A percentile compares a stretch with the other conserved stretches of the same genome.
These are phyloP conservation scores for Oryzias dopingdopingensis DNA, from an alignment of 2,797 vertebrate genomes.

Conservation along the genomic window DNA sequence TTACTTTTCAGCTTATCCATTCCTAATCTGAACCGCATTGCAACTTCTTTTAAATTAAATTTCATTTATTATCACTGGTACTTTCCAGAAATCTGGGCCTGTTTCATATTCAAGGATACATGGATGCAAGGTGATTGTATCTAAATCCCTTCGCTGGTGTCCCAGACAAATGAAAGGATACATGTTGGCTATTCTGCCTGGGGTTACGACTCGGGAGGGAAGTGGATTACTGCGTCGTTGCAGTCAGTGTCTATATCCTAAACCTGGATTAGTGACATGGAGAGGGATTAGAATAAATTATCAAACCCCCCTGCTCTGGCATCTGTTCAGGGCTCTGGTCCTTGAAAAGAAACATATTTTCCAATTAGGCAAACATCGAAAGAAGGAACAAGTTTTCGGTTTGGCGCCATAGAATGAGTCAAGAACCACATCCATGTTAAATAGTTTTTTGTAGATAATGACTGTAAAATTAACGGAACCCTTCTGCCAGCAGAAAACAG, in stretches of 20 bases:
- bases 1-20: slow-evolving; percentile 58
- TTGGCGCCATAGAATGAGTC: neutral
- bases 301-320: slow-evolving; percentile 40
- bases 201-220: slow-evolving; percentile 44
- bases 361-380: slow-evolving; percentile 39
- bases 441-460: too few species aligned
- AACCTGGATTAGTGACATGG: slow-evolving; percentile 57
- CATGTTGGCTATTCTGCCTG: slow-evolving; percentile 16
- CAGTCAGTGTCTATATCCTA: slow-evolving; percentile 56
- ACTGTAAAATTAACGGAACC: too few species aligned
- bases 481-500: too few species aligned
- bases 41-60: slow-evolving; percentile 52
- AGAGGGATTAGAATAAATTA: slow-evolving; percentile 68
- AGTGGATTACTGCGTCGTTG: slow-evolving; percentile 60
- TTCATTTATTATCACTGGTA: slow-evolving; percentile 65
- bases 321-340: slow-evolving; percentile 60
- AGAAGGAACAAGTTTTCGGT: slow-evolving; percentile 22
- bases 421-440: neutral
- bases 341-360: slow-evolving; percentile 63
- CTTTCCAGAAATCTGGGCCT: slow-evolving; percentile 46
- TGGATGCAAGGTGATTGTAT: slow-evolving; percentile 59
- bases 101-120: slow-evolving; percentile 56
- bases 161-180: slow-evolving; percentile 20
- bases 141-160: slow-evolving; percentile 62
- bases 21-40: slow-evolving; percentile 55